Conservation (phyloP, 2,113 vertebrate genomes). For the Casuarius casuarius region DNA sequence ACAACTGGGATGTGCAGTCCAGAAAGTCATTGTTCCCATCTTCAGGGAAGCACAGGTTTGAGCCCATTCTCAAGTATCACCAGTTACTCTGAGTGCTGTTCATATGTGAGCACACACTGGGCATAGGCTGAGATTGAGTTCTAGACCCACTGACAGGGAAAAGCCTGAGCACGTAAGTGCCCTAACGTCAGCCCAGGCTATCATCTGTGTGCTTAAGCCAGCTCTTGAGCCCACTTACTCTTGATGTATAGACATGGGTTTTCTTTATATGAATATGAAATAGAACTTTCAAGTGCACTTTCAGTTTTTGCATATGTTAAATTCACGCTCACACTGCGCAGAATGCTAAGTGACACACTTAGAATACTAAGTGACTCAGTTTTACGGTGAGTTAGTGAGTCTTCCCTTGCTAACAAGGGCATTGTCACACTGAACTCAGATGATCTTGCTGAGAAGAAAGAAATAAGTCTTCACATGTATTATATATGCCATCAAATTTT, state of each 20-base stretch:
- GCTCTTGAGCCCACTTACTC: neutral
- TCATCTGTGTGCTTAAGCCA: neutral
- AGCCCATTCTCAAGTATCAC: neutral
- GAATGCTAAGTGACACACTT: too few relatives aligned
- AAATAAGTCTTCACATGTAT: neutral
- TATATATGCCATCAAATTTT: neutral
- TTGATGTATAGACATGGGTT: neutral
- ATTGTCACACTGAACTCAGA: neutral
- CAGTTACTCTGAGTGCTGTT: neutral
- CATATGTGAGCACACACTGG: neutral
- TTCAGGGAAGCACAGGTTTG: neutral
- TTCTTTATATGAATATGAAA: neutral
- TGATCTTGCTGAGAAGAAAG: neutral
- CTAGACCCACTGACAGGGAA: neutral
- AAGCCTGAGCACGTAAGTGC: neutral
- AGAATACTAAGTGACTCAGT: too few relatives aligned
- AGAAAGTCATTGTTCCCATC: neutral
- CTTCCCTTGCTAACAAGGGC: neutral
- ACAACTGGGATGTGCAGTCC: neutral
- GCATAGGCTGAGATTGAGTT: neutral
- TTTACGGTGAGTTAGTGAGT: neutral
- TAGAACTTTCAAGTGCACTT: neutral
- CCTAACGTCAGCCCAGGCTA: neutral
- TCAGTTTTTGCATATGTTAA: neutral
- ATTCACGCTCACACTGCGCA: neutral